Conservation (phyloP, 2,888 invertebrate species). For the Drosophila incognita region DNA sequence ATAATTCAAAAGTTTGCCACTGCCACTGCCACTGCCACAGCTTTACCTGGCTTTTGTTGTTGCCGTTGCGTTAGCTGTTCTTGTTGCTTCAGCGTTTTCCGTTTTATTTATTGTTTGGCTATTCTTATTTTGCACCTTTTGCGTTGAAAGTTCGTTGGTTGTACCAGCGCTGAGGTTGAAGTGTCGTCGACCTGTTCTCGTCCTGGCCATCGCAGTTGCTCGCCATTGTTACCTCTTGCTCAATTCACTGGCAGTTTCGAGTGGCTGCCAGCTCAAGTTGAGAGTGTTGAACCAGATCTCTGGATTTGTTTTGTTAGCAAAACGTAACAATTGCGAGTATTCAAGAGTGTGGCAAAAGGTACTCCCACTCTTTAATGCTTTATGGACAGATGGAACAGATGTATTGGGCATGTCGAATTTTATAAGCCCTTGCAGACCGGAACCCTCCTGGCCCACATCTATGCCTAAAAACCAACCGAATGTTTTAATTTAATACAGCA, state of each 20-base stretch:
- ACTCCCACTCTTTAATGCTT: slow-evolving; percentile 24
- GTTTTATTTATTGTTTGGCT: slow-evolving; percentile 59
- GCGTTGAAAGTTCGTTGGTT: slow-evolving; percentile 46
- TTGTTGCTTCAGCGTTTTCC: slow-evolving; percentile 47
- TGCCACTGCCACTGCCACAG: slow-evolving; percentile 47
- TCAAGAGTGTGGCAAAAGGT: slow-evolving; percentile 27
- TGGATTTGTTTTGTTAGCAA: slow-evolving; percentile 40
- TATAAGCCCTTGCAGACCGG: not conserved
- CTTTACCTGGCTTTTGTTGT: slow-evolving; percentile 41
- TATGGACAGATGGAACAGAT: slow-evolving; percentile 2
- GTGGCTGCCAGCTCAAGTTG: slow-evolving; percentile 31
- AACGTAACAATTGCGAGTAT: slow-evolving; percentile 44
- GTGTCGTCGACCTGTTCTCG: slow-evolving; percentile 32
- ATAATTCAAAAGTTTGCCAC: slow-evolving; percentile 78
- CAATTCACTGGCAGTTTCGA: slow-evolving; percentile 50
- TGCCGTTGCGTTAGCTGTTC: slow-evolving; percentile 21
- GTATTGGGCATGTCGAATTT: not conserved
- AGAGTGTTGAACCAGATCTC: slow-evolving; percentile 41
- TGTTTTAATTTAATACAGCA: not conserved
- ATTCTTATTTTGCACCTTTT: slow-evolving; percentile 74
- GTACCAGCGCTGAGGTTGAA: slow-evolving; percentile 30
- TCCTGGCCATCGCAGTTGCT: slow-evolving; percentile 25
- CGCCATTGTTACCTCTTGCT: slow-evolving; percentile 49
- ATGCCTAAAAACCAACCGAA: not conserved
- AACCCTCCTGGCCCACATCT: not conserved